These are phyloP conservation scores for Cyaniris semiargus DNA, from an alignment of 2,888 invertebrate species.

Conservation along the genomic window DNA sequence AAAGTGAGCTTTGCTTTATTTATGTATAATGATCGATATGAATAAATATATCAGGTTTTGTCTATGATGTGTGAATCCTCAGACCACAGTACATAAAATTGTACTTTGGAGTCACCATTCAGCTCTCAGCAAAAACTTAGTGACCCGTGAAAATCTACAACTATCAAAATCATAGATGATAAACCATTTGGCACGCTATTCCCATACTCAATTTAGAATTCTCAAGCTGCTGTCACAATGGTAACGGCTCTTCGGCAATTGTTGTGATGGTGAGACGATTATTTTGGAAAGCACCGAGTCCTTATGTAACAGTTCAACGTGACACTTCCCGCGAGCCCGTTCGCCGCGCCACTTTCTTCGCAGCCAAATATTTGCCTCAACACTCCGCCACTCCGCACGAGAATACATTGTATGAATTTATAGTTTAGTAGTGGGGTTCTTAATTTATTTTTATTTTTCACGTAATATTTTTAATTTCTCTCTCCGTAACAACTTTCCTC, in stretches of 20 bases:
- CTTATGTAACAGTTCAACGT: conserved; percentile 80
- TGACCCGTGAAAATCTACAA: too few relatives aligned
- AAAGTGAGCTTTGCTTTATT: too few relatives aligned
- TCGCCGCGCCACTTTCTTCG: conserved; percentile 75
- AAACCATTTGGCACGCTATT: background rate
- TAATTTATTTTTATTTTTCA: too few relatives aligned
- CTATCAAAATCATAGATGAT: background rate
- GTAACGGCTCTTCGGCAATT: conserved; percentile 51
- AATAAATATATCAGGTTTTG: too few relatives aligned
- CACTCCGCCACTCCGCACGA: conserved; percentile 42
- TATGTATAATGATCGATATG: too few relatives aligned
- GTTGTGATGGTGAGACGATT: conserved; percentile 68
- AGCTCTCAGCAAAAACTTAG: too few relatives aligned
- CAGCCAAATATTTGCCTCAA: conserved; percentile 67
- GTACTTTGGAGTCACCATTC: too few relatives aligned
- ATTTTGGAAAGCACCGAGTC: conserved; percentile 77
- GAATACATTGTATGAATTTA: conserved; percentile 33
- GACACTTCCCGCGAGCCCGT: conserved; percentile 69
- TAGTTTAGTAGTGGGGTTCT: background rate
- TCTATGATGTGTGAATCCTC: too few relatives aligned
- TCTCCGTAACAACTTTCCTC: too few relatives aligned
- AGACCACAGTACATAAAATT: too few relatives aligned
- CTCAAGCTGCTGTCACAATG: background rate
- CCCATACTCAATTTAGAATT: background rate
- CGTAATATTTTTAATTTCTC: too few relatives aligned